phyloP scores from a whole-genome alignment of 2,888 invertebrate species.

The Drosophila greeni region DNA sequence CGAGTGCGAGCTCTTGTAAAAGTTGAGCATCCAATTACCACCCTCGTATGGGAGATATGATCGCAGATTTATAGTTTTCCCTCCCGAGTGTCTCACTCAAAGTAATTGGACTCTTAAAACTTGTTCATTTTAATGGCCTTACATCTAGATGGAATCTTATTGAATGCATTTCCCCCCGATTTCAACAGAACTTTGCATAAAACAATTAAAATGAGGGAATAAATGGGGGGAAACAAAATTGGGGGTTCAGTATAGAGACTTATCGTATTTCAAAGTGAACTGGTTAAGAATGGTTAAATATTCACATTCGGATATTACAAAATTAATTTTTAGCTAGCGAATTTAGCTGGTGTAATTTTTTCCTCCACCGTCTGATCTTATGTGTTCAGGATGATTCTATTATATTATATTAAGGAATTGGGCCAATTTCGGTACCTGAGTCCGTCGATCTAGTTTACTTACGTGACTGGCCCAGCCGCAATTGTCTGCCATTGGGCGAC shows the following conservation, averaged over 20 bases:
- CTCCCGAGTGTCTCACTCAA: background rate
- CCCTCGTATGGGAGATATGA: constrained; percentile 11
- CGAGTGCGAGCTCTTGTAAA: constrained; percentile 3
- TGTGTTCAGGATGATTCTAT: background rate
- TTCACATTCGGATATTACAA: no score
- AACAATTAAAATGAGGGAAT: background rate
- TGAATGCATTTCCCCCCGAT: background rate
- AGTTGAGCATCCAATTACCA: constrained; percentile 30
- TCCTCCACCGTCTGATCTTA: background rate
- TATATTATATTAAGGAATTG: background rate
- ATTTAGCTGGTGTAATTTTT: no score
- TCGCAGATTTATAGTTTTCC: background rate
- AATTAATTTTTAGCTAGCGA: no score
- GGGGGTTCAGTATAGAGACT: background rate
- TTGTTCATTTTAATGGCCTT: constrained; percentile 1
- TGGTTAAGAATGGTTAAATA: background rate
- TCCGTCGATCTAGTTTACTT: constrained; percentile 50
- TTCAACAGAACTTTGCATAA: background rate
- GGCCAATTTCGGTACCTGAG: background rate
- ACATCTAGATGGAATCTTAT: background rate
- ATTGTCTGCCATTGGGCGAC: constrained; percentile 61
- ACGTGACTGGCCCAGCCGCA: constrained; percentile 70
- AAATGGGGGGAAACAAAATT: background rate
- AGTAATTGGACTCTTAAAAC: constrained; percentile 14
- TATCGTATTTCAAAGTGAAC: background rate